Evolutionary conservation across 2,888 invertebrate genomes (phyloP).

Genomic region (Cylindroiulus punctatus): DNA sequence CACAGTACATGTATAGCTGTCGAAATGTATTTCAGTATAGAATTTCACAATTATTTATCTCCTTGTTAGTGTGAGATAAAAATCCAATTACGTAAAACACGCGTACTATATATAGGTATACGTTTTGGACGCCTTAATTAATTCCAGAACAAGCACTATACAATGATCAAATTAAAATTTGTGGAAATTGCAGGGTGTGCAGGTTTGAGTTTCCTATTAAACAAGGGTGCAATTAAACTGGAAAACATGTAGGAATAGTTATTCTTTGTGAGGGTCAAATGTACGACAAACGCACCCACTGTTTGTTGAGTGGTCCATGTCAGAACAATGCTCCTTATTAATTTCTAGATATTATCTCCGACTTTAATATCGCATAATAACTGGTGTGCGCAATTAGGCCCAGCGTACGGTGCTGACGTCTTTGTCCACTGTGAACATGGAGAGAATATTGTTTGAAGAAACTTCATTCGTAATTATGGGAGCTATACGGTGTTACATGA

Average conservation of each 20-base stretch:
- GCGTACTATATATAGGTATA: constrained; percentile 4
- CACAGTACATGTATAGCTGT: too few species aligned
- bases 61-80: neutral
- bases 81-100: neutral
- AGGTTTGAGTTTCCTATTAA: constrained; percentile 17
- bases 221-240: neutral
- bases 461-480: neutral
- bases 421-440: constrained; percentile 24
- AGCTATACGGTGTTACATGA: neutral
- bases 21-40: neutral
- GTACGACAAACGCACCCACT: neutral
- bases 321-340: constrained; percentile 32
- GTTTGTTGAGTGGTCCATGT: constrained; percentile 32
- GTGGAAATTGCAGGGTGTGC: constrained; percentile 25
- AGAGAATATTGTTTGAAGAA: neutral
- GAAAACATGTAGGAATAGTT: constrained; percentile 24
- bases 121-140: constrained; percentile 9
- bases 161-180: constrained; percentile 15
- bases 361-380: constrained; percentile 25
- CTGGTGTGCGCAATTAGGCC: constrained; percentile 17
- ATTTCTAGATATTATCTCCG: constrained; percentile 24
- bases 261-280: neutral
- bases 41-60: neutral
- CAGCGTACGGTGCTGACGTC: neutral
- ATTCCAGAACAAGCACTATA: constrained; percentile 23